phyloP scores from a whole-genome alignment of 2,113 vertebrate species.

The Axis porcinus region DNA sequence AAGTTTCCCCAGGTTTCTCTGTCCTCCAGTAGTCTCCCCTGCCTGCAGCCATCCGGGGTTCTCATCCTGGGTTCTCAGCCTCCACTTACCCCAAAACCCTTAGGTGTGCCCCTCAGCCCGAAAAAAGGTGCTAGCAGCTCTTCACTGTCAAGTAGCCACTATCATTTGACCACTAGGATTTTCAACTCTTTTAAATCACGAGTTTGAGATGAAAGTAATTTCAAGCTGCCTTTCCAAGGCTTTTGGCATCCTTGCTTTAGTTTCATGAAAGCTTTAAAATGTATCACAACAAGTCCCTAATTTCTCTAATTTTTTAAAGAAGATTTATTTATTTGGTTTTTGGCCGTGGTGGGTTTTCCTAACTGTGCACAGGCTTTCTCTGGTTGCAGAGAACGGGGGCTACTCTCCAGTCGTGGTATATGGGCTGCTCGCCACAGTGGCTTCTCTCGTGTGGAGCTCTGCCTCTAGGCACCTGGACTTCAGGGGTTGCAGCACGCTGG shows the following conservation, averaged over 20 bases:
- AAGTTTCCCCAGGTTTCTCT: not conserved
- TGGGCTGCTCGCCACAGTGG: not conserved
- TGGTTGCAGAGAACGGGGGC: not conserved
- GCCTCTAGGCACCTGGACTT: not conserved
- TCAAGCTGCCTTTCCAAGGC: not conserved
- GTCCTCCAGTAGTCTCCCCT: not conserved
- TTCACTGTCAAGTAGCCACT: not conserved
- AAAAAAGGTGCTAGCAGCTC: not conserved
- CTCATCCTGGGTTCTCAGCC: not conserved
- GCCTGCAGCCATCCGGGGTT: not conserved
- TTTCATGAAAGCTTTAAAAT: not conserved
- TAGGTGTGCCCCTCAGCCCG: not conserved
- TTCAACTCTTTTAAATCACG: not conserved
- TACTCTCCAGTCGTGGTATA: fast-evolving
- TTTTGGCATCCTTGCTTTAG: not conserved
- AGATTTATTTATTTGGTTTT: not conserved
- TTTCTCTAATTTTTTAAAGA: not conserved
- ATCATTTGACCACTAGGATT: not conserved
- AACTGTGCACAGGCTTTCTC: not conserved
- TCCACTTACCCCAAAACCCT: too few species aligned
- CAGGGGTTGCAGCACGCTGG: not conserved
- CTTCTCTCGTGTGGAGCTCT: fast-evolving
- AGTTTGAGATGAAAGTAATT: not conserved
- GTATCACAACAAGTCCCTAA: too few species aligned
- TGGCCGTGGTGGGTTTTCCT: not conserved